phyloP scores from a whole-genome alignment of 53 echinoderm and acorn worm species.

The Patiria pectinifera region DNA sequence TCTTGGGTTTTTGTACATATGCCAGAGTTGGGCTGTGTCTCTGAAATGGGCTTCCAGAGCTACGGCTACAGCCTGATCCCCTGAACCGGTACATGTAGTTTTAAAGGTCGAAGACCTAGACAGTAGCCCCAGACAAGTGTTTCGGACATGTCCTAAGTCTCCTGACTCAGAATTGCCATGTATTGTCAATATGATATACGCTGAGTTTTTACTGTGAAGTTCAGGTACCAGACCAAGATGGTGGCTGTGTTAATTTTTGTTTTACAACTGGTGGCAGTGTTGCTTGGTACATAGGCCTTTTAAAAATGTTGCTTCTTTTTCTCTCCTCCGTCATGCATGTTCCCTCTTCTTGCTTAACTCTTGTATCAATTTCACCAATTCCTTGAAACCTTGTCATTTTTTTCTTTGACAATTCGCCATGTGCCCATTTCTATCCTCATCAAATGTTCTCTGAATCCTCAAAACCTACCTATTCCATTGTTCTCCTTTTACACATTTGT shows the following conservation, averaged over 20 bases:
- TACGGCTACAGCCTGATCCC: no score
- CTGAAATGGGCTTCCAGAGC: neutral
- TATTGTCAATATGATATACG: neutral
- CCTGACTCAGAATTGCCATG: neutral
- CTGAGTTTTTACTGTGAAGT: neutral
- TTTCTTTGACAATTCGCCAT: neutral
- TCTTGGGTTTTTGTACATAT: neutral
- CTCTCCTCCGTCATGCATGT: conserved; percentile 4
- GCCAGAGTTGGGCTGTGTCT: neutral
- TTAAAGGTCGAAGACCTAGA: neutral
- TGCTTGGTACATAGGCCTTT: conserved; percentile 49
- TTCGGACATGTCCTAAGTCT: neutral
- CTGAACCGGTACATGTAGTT: no score
- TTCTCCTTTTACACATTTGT: no score
- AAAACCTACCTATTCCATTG: no score
- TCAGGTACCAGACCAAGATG: neutral
- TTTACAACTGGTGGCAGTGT: conserved; percentile 37
- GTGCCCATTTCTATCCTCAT: neutral
- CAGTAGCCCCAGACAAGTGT: neutral
- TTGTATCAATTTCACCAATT: neutral
- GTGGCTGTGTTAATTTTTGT: neutral
- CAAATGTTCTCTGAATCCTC: neutral
- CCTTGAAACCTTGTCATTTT: neutral
- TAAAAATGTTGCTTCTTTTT: conserved; percentile 14
- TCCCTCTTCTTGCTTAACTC: neutral